phyloP scores from a whole-genome alignment of 2,888 invertebrate genomes.

The Erebia ligea region DNA sequence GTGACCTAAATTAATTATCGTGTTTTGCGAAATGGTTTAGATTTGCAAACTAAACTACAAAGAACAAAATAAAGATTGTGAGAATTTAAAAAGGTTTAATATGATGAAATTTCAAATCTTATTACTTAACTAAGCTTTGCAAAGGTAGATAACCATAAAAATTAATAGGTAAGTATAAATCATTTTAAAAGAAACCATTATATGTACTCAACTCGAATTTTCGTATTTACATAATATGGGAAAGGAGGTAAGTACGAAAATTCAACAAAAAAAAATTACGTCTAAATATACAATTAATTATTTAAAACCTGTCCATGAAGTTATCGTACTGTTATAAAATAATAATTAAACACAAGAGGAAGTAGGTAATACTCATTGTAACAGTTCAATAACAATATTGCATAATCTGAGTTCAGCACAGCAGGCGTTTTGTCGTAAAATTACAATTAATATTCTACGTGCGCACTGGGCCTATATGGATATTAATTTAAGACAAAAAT shows the following conservation, averaged over 20 bases:
- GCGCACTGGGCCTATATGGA: background rate
- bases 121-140: too few species aligned
- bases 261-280: background rate
- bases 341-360: constrained; percentile 11
- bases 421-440: background rate
- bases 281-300: background rate
- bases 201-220: too few species aligned
- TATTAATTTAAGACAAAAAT: background rate
- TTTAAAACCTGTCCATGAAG: background rate
- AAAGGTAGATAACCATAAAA: too few species aligned
- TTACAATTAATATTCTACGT: constrained; percentile 6
- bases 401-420: background rate
- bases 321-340: background rate
- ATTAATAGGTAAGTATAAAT: too few species aligned
- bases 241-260: background rate
- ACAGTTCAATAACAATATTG: constrained; percentile 12
- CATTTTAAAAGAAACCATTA: too few species aligned
- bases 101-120: too few species aligned
- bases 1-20: constrained; percentile 9
- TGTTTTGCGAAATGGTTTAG: constrained; percentile 2
- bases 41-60: background rate
- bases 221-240: too few species aligned
- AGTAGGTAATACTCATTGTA: constrained; percentile 1
- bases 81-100: too few species aligned
- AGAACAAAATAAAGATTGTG: too few species aligned